These are phyloP conservation scores for Vanacampus margaritifer DNA, from an alignment of 2,113 vertebrate genomes.

Conservation along the genomic window DNA sequence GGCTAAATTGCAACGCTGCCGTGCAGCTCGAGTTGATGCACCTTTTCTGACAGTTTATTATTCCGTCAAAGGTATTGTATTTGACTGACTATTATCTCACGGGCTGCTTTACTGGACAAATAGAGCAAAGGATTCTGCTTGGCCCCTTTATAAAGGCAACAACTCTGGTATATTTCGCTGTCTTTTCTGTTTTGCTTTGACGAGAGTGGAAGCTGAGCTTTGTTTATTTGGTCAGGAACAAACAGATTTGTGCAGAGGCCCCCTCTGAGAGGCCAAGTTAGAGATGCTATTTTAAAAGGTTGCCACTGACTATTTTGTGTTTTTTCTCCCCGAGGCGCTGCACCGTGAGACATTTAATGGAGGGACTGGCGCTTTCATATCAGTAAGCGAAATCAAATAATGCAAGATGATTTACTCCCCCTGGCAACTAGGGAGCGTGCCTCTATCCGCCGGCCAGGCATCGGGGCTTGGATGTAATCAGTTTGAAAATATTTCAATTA, in stretches of 20 bases:
- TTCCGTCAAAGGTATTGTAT: constrained; percentile 30
- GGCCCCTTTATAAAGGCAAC: constrained; percentile 28
- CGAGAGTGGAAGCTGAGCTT: constrained; percentile 75
- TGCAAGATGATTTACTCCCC: constrained; percentile 99
- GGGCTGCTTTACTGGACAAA: constrained; percentile 18
- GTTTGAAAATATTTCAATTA: constrained; percentile 99
- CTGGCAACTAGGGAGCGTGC: constrained; percentile 99
- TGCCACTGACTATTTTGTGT: constrained; percentile 88
- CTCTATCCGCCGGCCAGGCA: constrained; percentile 99
- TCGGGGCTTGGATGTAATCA: constrained; percentile 98
- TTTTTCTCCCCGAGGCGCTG: constrained; percentile 90
- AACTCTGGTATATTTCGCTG: constrained; percentile 63
- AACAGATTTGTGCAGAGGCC: constrained; percentile 83
- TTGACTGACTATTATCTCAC: constrained; percentile 40
- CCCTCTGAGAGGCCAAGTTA: constrained; percentile 84
- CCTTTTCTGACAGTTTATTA: constrained; percentile 38
- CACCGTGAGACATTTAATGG: constrained; percentile 99
- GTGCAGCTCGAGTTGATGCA: constrained; percentile 30
- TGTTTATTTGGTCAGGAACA: constrained; percentile 89
- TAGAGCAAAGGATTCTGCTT: neutral
- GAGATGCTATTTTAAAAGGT: constrained; percentile 99
- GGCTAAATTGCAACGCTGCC: constrained; percentile 10
- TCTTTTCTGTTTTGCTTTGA: constrained; percentile 73
- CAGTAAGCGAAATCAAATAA: constrained; percentile 99
- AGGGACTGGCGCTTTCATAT: constrained; percentile 99